Evolutionary conservation across 2,113 vertebrate species (phyloP).

Genomic region (Neotragus moschatus): DNA sequence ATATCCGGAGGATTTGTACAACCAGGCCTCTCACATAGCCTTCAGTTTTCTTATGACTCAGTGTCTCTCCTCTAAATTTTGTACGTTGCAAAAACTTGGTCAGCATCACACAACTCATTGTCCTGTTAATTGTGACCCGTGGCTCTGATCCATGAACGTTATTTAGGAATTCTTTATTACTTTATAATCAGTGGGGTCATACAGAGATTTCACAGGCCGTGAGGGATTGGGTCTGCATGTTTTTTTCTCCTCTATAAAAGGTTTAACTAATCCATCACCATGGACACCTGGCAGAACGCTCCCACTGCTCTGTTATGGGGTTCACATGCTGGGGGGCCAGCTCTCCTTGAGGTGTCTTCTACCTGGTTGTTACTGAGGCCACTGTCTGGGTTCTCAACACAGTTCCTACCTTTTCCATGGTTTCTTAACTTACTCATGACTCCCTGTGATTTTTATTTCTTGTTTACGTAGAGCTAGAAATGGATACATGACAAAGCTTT

Average conservation of each 20-base stretch:
- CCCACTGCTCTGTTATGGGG: not conserved
- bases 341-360: not conserved
- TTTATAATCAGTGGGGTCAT: slow-evolving; percentile 19
- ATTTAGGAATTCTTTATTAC: slow-evolving; percentile 23
- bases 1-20: not conserved
- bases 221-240: not conserved
- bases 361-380: not conserved
- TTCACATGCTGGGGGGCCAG: fast-evolving
- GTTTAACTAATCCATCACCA: not conserved
- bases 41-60: not conserved
- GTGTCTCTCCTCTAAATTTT: not conserved
- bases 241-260: slow-evolving; percentile 1
- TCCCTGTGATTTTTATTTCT: not conserved
- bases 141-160: not conserved
- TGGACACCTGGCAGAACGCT: not conserved
- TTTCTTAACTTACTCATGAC: not conserved
- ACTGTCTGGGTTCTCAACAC: not conserved
- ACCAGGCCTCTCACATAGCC: not conserved
- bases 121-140: not conserved
- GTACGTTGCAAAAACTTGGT: not conserved
- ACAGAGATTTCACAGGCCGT: not conserved
- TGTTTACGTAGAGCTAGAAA: too few species aligned
- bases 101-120: not conserved
- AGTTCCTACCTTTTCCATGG: not conserved
- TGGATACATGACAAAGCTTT: too few species aligned